These are phyloP conservation scores for Centropristis striata DNA, from an alignment of 2,113 vertebrate species.

Conservation along the genomic window DNA sequence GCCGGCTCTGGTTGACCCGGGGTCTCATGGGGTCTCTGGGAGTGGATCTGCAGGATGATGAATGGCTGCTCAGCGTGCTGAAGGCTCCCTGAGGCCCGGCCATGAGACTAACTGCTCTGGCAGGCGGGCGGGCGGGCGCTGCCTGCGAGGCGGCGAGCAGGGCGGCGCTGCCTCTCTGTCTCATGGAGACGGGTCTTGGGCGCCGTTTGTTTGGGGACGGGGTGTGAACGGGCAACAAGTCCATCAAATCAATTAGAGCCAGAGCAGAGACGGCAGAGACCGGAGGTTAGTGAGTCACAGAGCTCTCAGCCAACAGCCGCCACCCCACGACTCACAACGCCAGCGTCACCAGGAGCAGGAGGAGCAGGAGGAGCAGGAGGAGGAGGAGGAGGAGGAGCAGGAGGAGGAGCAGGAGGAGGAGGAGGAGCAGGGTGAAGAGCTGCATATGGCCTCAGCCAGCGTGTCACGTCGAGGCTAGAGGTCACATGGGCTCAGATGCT, in stretches of 20 bases:
- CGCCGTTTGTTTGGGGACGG: constrained; percentile 72
- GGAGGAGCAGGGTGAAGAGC: constrained; percentile 69
- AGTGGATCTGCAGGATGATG: constrained; percentile 16
- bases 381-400: constrained; percentile 70
- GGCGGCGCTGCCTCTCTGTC: constrained; percentile 51
- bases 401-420: constrained; percentile 51
- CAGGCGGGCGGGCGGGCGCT: constrained; percentile 31
- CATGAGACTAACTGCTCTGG: constrained; percentile 63
- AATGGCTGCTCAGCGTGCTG: constrained; percentile 31
- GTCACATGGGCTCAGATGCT: constrained; percentile 72
- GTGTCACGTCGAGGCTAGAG: constrained; percentile 73
- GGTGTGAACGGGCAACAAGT: constrained; percentile 71
- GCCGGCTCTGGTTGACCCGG: constrained; percentile 50
- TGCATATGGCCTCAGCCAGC: constrained; percentile 77
- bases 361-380: too few relatives aligned
- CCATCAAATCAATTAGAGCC: constrained; percentile 79
- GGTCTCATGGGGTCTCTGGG: constrained; percentile 9
- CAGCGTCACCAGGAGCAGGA: too few relatives aligned
- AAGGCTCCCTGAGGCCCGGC: constrained; percentile 57
- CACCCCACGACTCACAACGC: constrained; percentile 69
- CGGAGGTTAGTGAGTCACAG: constrained; percentile 77
- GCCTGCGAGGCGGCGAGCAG: constrained; percentile 31
- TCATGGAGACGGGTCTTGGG: constrained; percentile 62
- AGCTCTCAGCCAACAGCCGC: constrained; percentile 69
- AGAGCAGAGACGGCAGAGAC: constrained; percentile 59